phyloP scores from a whole-genome alignment of 2,888 invertebrate species.

The Chymomyza amoena region DNA sequence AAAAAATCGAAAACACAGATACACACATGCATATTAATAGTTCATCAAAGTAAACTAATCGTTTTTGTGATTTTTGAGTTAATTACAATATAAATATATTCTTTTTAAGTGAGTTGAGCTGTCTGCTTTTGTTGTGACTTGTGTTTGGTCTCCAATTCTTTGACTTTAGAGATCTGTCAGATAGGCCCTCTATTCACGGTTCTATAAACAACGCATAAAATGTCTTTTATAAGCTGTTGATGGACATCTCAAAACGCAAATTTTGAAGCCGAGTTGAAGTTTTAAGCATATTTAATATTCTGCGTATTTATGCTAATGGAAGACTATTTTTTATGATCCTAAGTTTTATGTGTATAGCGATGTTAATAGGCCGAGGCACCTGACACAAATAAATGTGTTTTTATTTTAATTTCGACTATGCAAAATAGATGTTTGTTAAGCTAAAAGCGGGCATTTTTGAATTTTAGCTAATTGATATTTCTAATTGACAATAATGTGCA shows the following conservation, averaged over 20 bases:
- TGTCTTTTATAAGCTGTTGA: conserved; percentile 43
- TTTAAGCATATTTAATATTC: conserved; percentile 24
- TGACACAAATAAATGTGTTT: conserved; percentile 31
- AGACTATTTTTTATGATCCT: neutral
- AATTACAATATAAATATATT: conserved; percentile 53
- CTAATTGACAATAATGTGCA: neutral
- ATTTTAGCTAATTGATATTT: neutral
- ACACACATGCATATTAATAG: conserved; percentile 47
- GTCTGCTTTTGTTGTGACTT: neutral
- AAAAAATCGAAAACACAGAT: neutral
- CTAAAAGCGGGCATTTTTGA: neutral
- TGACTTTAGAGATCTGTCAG: neutral
- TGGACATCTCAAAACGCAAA: conserved; percentile 16
- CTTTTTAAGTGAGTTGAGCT: neutral
- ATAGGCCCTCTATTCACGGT: neutral
- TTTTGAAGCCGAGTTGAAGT: neutral
- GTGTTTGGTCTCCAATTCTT: no score
- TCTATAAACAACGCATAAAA: conserved; percentile 17
- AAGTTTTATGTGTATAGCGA: neutral
- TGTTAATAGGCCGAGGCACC: conserved; percentile 18
- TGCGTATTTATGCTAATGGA: conserved; percentile 38
- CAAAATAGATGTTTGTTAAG: conserved; percentile 2
- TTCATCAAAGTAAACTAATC: conserved; percentile 66
- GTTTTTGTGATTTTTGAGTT: conserved; percentile 49
- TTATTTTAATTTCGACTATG: neutral